These are phyloP conservation scores for Ovis canadensis DNA, from an alignment of 2,113 vertebrate genomes.

Conservation along the genomic window DNA sequence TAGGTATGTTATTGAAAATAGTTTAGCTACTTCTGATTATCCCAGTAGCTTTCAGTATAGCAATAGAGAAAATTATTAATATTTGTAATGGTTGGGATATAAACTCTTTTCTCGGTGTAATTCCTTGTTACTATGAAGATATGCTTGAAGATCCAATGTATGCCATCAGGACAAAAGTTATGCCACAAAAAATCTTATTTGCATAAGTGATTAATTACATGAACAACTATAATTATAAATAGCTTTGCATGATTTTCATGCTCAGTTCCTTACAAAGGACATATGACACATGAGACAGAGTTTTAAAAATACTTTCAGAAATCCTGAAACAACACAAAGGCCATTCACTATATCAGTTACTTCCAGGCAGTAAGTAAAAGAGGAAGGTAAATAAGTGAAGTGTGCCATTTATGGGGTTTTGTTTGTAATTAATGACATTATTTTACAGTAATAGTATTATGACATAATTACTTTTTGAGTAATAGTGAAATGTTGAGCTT, in stretches of 20 bases:
- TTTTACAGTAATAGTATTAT: background rate
- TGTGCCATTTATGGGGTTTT: background rate
- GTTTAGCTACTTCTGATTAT: background rate
- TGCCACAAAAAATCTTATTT: background rate
- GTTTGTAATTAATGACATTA: background rate
- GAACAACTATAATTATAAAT: background rate
- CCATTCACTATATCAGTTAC: background rate
- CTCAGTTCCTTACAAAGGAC: background rate
- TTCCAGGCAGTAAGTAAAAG: background rate
- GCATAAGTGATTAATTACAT: background rate
- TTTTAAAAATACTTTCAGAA: background rate
- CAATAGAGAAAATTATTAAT: background rate
- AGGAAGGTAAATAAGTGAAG: background rate
- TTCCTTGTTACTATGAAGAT: background rate
- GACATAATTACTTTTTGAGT: background rate
- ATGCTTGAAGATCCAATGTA: background rate
- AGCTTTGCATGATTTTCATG: background rate
- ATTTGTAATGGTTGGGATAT: background rate
- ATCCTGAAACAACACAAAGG: background rate
- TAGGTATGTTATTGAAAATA: background rate
- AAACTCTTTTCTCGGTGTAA: background rate
- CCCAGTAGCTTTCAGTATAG: background rate
- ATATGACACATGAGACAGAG: background rate
- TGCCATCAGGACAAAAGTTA: background rate
- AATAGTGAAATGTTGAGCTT: background rate